A percentile compares a stretch with the other conserved stretches of the same genome.
phyloP scores from a whole-genome alignment of 2,888 invertebrate genomes.

The Endotricha flammealis region DNA sequence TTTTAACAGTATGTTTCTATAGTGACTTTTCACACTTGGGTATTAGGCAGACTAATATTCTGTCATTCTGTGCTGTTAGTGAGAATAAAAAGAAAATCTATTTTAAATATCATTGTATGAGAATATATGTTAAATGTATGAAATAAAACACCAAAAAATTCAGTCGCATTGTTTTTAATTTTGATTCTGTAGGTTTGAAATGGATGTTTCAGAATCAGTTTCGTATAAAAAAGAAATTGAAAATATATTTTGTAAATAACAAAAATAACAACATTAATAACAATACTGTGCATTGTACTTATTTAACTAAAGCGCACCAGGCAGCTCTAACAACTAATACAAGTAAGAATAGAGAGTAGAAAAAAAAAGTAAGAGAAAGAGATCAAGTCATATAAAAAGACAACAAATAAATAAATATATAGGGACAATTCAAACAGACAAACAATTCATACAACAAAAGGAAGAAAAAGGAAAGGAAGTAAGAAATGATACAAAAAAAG shows the following conservation, averaged over 20 bases:
- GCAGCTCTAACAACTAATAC: constrained; percentile 30
- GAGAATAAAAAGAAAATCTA: constrained; percentile 66
- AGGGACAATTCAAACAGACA: no score
- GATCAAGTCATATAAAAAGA: constrained; percentile 5
- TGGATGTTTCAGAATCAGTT: not conserved
- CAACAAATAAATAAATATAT: constrained; percentile 2
- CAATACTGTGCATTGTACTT: constrained; percentile 37
- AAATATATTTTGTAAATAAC: constrained; percentile 13
- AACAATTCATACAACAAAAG: no score
- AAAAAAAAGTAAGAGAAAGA: constrained; percentile 2
- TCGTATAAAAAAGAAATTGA: not conserved
- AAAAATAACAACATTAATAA: constrained; percentile 39
- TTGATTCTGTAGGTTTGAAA: constrained; percentile 1
- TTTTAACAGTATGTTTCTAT: no score
- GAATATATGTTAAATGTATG: constrained; percentile 70
- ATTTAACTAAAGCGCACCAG: constrained; percentile 49
- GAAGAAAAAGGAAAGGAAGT: no score
- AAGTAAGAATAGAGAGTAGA: constrained; percentile 6
- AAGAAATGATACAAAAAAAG: no score
- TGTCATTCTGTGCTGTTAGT: constrained; percentile 55
- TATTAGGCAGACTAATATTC: constrained; percentile 26
- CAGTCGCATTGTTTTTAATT: constrained; percentile 18
- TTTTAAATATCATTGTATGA: constrained; percentile 75
- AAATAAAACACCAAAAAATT: constrained; percentile 52
- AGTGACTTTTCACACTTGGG: constrained; percentile 10